A percentile compares a stretch with the other conserved stretches of the same genome.
Conservation (phyloP, 2,797 vertebrate species). For the Pipistrellus nathusii region DNA sequence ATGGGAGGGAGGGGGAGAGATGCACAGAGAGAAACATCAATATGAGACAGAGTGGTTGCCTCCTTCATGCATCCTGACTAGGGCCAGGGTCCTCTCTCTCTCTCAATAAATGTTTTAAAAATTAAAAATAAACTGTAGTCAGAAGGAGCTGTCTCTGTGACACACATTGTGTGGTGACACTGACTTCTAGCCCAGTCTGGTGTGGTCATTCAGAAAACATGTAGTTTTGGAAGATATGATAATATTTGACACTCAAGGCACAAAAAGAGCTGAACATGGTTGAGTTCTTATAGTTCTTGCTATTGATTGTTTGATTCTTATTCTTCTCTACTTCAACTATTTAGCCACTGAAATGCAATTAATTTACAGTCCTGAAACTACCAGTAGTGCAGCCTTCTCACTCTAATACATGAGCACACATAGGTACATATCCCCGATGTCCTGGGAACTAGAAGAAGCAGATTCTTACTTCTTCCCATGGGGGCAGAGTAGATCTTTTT, state of each 20-base stretch:
- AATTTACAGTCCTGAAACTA: neutral
- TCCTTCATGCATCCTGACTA: too few relatives aligned
- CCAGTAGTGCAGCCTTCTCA: neutral
- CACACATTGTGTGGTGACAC: neutral
- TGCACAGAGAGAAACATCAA: too few relatives aligned
- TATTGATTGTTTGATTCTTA: neutral
- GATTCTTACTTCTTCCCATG: neutral
- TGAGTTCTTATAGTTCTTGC: neutral
- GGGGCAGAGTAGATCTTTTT: neutral
- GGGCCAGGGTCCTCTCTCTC: too few relatives aligned
- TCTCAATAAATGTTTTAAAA: neutral
- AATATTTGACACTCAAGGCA: neutral
- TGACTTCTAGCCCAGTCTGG: neutral
- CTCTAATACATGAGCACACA: neutral
- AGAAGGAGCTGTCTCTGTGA: neutral
- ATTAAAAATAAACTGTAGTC: neutral
- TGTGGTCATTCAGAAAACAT: neutral
- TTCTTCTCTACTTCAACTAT: neutral
- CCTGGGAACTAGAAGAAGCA: neutral
- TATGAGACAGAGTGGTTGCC: too few relatives aligned
- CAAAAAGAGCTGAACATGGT: neutral
- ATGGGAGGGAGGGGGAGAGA: too few relatives aligned
- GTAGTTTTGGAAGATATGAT: neutral
- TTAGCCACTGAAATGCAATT: neutral
- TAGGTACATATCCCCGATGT: neutral